Conservation (phyloP, 2,888 invertebrate genomes). For the Deilephila porcellus region DNA sequence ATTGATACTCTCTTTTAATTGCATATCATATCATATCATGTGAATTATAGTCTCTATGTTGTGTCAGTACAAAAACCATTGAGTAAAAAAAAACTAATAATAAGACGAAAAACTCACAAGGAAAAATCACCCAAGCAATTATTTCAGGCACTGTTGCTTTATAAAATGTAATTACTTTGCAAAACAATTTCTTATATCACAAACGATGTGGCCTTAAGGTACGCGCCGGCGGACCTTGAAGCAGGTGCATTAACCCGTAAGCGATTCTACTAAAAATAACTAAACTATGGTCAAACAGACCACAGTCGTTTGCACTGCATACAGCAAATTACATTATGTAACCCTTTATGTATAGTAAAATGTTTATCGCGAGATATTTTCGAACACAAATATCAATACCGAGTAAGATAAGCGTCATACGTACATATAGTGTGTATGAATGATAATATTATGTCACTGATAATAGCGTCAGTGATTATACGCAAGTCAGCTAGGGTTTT, state of each 20-base stretch:
- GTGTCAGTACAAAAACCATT: no score
- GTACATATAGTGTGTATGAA: not conserved
- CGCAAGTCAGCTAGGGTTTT: not conserved
- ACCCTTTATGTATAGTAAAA: not conserved
- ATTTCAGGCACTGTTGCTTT: not conserved
- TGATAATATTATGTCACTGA: conserved; percentile 14
- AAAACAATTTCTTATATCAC: conserved; percentile 15
- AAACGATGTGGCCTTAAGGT: conserved; percentile 52
- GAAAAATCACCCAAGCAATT: not conserved
- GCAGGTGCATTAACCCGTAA: conserved; percentile 61
- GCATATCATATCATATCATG: no score
- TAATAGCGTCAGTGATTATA: not conserved
- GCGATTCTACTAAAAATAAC: conserved; percentile 36
- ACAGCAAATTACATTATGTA: not conserved
- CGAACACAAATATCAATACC: not conserved
- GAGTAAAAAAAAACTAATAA: no score
- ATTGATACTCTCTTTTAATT: no score
- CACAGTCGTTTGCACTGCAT: conserved; percentile 8
- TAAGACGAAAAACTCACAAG: not conserved
- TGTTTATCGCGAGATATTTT: not conserved
- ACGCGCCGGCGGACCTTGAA: conserved; percentile 51
- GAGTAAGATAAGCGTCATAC: not conserved
- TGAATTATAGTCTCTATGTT: no score
- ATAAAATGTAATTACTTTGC: not conserved
- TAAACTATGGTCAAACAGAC: conserved; percentile 3